Conservation (phyloP, 2,113 vertebrate genomes). For the Desmodus rotundus region DNA sequence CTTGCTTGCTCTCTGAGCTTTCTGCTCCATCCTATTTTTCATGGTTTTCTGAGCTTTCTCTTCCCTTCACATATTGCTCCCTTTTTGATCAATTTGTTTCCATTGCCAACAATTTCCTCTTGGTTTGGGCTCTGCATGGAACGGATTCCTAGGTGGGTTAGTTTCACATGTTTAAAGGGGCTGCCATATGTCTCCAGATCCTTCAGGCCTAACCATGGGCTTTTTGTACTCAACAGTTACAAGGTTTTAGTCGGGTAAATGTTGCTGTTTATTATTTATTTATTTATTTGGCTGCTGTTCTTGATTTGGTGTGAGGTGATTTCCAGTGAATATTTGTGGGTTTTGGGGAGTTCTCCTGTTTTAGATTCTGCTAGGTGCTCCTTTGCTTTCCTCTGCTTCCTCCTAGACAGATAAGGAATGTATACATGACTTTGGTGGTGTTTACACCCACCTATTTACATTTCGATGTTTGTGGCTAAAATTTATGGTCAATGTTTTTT, state of each 20-base stretch:
- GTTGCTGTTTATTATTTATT: neutral
- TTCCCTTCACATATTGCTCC: neutral
- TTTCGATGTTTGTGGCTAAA: neutral
- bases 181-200: neutral
- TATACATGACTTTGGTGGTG: accelerated
- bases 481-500: neutral
- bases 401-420: neutral
- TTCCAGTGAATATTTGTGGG: neutral
- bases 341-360: neutral
- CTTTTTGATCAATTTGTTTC: neutral
- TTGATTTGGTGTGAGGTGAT: neutral
- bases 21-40: neutral
- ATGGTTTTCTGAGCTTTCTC: neutral
- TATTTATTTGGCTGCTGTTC: neutral
- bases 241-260: neutral
- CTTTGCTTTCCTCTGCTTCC: neutral
- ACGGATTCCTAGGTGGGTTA: neutral
- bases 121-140: neutral
- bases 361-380: neutral
- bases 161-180: neutral
- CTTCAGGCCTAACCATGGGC: neutral
- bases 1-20: neutral
- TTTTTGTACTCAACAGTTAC: neutral
- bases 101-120: neutral
- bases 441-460: neutral